Base-by-base conservation (phyloP, 2,113 vertebrate species). In the Tursiops truncatus region DNA sequence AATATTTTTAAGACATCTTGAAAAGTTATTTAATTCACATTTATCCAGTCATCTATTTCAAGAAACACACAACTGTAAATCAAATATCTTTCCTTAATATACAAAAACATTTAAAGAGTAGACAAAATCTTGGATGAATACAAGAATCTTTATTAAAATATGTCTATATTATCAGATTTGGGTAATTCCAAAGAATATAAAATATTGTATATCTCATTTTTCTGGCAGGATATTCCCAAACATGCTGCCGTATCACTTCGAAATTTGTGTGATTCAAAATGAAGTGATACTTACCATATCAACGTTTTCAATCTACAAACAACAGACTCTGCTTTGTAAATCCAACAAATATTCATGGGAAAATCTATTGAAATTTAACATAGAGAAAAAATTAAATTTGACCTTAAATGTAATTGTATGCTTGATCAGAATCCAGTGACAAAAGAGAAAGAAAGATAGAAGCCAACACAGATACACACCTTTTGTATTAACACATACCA, bases 221-320 rank as follows among this genome's bases (percentile, higher is more conserved):
- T 96, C 36, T 74, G 80, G 58, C 60, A 86, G 74, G 89, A 89
- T 97, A 82, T 92, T 96, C 62, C 81, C 38, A 94, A 71, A 71
- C 58, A 68, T 47, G 71, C 38, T 88, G 50, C 47, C 36, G 62
- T 18, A 53, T 73, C 23, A 90, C 6, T 97, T 92, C 89, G 90
- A 98, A 98, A 97, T 96, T 76, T 95, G 94, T 47, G 44, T 47
- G 44, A 47, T 47, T 10, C 44, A 47, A 11, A 94, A 89, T 94
- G 95, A 10, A 97, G 14, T 68, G 68, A 84, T 76, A 41, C 67
- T 97, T 96, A 91, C n/a, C 67, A 95, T 97, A 94, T 76, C 25
- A 96, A 74, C 5, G 13, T 90, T 88, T 93, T 95, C 56, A 93
- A 73, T 94, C 56, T 93, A 33, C 13, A 41, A 86, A 5, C 79